Conservation (phyloP, 2,113 vertebrate species). For the Channa maculata region DNA sequence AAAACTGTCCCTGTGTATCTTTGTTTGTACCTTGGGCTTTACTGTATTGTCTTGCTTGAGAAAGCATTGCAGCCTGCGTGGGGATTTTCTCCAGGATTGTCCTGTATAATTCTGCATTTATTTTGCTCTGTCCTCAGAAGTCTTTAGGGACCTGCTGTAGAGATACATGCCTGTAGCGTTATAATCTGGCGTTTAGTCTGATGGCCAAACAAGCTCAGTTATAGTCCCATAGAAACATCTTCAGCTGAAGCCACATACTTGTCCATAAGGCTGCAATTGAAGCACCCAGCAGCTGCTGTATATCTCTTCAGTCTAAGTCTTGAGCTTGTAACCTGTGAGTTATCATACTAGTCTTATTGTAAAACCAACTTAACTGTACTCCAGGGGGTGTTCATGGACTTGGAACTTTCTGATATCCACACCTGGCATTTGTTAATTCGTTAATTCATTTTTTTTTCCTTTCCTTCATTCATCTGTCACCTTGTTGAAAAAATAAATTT, state of each 20-base stretch:
- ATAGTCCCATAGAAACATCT: not conserved
- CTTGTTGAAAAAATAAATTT: too few relatives aligned
- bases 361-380: too few relatives aligned
- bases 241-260: not conserved
- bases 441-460: too few relatives aligned
- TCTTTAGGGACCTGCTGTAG: not conserved
- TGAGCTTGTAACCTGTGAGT: too few relatives aligned
- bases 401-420: too few relatives aligned
- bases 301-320: too few relatives aligned
- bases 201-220: not conserved
- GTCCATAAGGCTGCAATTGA: not conserved
- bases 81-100: not conserved
- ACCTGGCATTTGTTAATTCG: too few relatives aligned
- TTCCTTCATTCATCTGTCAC: too few relatives aligned
- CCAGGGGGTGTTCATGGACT: too few relatives aligned
- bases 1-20: not conserved
- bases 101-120: not conserved
- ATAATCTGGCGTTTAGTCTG: not conserved
- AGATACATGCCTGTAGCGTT: not conserved
- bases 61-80: not conserved
- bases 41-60: not conserved
- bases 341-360: too few relatives aligned
- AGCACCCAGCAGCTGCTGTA: not conserved
- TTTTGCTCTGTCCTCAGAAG: not conserved
- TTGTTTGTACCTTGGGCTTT: not conserved